A percentile compares a stretch with the other conserved stretches of the same genome.
phyloP scores from a whole-genome alignment of 2,888 invertebrate species.

The Podabrus alpinus region DNA sequence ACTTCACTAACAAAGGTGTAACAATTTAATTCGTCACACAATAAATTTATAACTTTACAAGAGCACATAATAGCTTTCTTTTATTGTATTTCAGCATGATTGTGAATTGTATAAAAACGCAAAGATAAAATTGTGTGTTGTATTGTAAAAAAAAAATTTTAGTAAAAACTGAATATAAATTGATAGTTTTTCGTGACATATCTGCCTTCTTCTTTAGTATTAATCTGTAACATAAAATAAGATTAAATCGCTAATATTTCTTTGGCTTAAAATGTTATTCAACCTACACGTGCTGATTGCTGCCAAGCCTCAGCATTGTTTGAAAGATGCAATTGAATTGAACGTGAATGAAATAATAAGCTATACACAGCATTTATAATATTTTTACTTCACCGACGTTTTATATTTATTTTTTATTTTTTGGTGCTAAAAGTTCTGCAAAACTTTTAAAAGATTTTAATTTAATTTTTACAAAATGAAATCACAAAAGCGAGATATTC shows the following conservation, averaged over 20 bases:
- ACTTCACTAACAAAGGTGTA: not conserved
- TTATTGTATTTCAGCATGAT: not conserved
- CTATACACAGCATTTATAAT: not conserved
- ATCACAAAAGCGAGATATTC: not conserved
- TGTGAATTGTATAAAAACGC: not conserved
- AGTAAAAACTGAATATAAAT: not conserved
- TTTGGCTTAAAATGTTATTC: constrained; percentile 14
- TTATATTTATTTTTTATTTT: not conserved
- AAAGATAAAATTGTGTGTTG: not conserved
- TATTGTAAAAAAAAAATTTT: not conserved
- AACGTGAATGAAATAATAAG: constrained; percentile 22
- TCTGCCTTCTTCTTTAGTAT: not conserved
- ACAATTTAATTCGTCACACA: not conserved
- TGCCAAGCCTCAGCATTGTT: constrained; percentile 25
- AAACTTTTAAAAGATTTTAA: not conserved
- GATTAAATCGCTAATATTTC: constrained; percentile 10
- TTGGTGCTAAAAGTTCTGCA: not conserved
- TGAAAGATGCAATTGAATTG: constrained; percentile 23
- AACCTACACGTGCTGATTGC: constrained; percentile 26
- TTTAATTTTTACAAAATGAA: not conserved
- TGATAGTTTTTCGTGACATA: not conserved
- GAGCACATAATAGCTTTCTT: not conserved
- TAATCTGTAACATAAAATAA: constrained; percentile 3
- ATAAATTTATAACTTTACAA: not conserved
- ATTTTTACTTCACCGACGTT: not conserved